Evolutionary conservation across 2,888 invertebrate genomes (phyloP), one percentile per base, ranked within the genome.

Genomic region (Calliopum simillimum): DNA sequence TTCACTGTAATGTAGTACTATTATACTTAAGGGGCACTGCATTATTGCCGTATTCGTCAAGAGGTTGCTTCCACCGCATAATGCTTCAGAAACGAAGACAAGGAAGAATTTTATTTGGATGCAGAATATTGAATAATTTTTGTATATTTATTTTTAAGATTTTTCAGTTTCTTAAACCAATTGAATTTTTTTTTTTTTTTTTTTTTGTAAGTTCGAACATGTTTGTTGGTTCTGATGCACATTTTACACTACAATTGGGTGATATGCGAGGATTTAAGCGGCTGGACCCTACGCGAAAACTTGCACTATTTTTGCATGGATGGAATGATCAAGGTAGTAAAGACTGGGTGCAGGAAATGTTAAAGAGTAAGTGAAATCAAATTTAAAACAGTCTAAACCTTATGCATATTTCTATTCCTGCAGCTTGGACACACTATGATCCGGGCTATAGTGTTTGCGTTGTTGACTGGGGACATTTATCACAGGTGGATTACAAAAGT

Each of bases 311-410:
- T n/a, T 43, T 85, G 56, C 86, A 86, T 62, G 86, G 86, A 41
- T 86, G 86, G 86, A 82, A 83, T 64, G 82, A 85, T 75, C 79
- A 82, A 68, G 83, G 84, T 70, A 83, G 81, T 74, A 83, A 82
- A 73, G 78, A 78, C 16, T 85, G 85, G 85, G 80, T 85, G 14
- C 80, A 82, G 61, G 83, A 84, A 55, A 69, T 84, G 21, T 62
- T 84, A 33, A 76, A 77, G 61, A 78, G 85, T 85, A 76, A 79
- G 79, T 76, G 62, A 41, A 14, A n/a, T 69, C 69, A 33, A 14
- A 25, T 19, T 61, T 44, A n/a, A 19, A 4, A 12, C 1, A n/a
- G 41, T 44, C 44, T 61, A 14, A 13, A 19, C 16, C 2, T 1
- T 4, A 43, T 19, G 19, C 21, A 33, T 43, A 12, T 4, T 64